Percentiles rank a stretch among this genome's conserved stretches.
Evolutionary conservation across 2,888 invertebrate species (phyloP).

Genomic region (Philaethria dido): DNA sequence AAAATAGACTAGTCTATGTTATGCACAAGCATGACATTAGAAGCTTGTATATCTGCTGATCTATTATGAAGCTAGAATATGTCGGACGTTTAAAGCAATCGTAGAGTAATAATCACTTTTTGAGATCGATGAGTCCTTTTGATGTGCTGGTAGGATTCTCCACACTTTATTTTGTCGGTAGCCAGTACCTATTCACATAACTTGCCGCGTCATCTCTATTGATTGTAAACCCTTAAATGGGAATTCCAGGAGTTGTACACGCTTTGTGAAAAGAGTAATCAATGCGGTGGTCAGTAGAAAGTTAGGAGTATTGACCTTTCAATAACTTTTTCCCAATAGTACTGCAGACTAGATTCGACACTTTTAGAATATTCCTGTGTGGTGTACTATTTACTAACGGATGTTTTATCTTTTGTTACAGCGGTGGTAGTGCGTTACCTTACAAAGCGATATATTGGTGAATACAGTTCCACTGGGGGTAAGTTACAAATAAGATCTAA

Average conservation of each 20-base stretch:
- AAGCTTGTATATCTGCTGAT: conserved; percentile 33
- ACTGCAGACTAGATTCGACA: conserved; percentile 33
- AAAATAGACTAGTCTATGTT: background rate
- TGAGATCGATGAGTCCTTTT: conserved; percentile 69
- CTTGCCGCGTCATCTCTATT: conserved; percentile 74
- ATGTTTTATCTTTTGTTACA: conserved; percentile 81
- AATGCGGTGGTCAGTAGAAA: conserved; percentile 67
- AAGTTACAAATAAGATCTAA: conserved; percentile 63
- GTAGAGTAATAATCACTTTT: conserved; percentile 68
- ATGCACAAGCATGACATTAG: conserved; percentile 27
- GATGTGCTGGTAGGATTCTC: conserved; percentile 72
- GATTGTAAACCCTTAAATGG: conserved; percentile 67
- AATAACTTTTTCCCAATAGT: conserved; percentile 48
- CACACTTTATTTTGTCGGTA: conserved; percentile 73
- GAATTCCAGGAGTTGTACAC: conserved; percentile 68
- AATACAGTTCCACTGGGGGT: conserved; percentile 92
- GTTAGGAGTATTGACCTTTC: conserved; percentile 72
- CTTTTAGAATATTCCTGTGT: background rate
- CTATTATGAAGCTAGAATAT: conserved; percentile 38
- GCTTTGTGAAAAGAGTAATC: conserved; percentile 70
- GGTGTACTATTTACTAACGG: background rate
- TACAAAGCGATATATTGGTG: conserved; percentile 91
- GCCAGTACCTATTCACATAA: conserved; percentile 64
- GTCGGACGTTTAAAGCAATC: conserved; percentile 37
- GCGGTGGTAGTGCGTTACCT: conserved; percentile 91